Evolutionary conservation across 1,140 invertebrate species (phyloP).

Genomic region (Drosophila athabasca): DNA sequence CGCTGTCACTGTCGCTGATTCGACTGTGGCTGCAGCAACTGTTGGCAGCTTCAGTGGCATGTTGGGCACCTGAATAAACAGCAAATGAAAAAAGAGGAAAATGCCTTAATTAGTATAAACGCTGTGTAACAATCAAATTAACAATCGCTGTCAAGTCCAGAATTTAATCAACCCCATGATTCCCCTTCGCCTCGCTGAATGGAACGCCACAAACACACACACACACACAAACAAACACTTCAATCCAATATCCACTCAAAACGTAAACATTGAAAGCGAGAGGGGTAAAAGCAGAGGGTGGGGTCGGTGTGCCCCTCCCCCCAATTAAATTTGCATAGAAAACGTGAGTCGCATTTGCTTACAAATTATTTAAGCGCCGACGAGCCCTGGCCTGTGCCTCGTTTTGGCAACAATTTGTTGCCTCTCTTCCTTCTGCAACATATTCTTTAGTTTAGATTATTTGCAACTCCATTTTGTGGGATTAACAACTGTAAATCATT

Average conservation of each 20-base stretch:
- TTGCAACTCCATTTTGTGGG: too few species aligned
- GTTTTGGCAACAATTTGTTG: too few species aligned
- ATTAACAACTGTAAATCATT: too few species aligned
- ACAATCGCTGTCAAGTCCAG: constrained; percentile 63
- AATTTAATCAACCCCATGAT: constrained; percentile 43
- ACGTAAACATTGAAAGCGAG: too few species aligned
- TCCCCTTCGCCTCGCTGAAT: neutral
- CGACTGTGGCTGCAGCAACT: constrained; percentile 11
- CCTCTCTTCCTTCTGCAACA: too few species aligned
- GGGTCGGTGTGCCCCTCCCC: constrained; percentile 11
- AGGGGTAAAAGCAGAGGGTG: too few species aligned
- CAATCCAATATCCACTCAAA: neutral
- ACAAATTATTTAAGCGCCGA: constrained; percentile 45
- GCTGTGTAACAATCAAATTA: constrained; percentile 48
- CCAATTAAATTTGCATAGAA: constrained; percentile 60
- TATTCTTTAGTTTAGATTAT: too few species aligned
- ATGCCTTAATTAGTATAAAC: constrained; percentile 60
- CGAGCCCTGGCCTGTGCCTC: too few species aligned
- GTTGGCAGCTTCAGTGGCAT: constrained; percentile 65
- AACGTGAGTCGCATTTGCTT: constrained; percentile 60
- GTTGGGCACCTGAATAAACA: constrained; percentile 80
- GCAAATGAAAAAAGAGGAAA: constrained; percentile 21
- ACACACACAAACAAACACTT: constrained; percentile 19
- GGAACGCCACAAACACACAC: constrained; percentile 40
- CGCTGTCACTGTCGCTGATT: neutral